phyloP scores from a whole-genome alignment of 1,140 invertebrate genomes.

The Anastrepha obliqua region DNA sequence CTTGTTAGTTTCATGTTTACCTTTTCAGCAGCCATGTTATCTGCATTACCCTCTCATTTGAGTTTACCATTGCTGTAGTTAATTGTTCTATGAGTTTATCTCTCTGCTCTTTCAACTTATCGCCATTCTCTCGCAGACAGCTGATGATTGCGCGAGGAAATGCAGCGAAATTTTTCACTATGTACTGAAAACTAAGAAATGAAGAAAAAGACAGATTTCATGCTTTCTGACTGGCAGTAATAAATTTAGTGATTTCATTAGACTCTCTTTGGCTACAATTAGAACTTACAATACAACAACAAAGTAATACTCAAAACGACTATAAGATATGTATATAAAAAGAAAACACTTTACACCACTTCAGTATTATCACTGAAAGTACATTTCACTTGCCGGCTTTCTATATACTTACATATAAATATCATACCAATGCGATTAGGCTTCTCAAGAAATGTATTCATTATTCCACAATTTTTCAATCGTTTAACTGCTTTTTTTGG shows the following conservation, averaged over 20 bases:
- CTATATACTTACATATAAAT: neutral
- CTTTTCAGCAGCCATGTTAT: too few species aligned
- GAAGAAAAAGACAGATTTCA: neutral
- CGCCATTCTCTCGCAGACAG: too few species aligned
- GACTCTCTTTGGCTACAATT: neutral
- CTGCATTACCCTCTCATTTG: too few species aligned
- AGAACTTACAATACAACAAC: neutral
- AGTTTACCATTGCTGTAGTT: too few species aligned
- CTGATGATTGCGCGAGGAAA: too few species aligned
- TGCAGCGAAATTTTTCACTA: too few species aligned
- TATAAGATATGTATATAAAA: neutral
- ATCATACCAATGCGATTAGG: neutral
- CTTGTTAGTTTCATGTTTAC: too few species aligned
- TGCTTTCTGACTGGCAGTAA: neutral
- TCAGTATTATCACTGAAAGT: neutral
- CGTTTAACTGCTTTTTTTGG: neutral
- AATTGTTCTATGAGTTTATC: too few species aligned
- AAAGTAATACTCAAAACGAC: constrained; percentile 1
- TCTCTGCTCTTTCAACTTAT: too few species aligned
- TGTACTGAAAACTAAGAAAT: too few species aligned
- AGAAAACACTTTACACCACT: too few species aligned
- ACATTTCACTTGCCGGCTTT: constrained; percentile 4
- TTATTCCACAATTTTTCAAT: neutral
- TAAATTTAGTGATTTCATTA: neutral
- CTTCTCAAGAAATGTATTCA: neutral